phyloP scores from a whole-genome alignment of 2,113 vertebrate genomes.

The Oriolus oriolus region DNA sequence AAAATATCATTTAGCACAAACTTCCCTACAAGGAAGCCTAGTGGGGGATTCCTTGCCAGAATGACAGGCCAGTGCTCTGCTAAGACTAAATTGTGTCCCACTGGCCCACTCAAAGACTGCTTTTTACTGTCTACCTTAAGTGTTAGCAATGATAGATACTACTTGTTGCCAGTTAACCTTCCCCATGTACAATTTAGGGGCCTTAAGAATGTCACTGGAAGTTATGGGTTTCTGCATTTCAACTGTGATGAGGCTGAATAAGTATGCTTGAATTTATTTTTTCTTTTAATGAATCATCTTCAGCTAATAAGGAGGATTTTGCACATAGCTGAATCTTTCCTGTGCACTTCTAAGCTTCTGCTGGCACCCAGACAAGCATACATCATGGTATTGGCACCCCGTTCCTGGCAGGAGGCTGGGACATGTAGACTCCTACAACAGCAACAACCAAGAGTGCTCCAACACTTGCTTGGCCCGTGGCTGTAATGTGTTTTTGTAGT shows the following conservation, averaged over 20 bases:
- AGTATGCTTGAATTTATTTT: background rate
- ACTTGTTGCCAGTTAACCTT: background rate
- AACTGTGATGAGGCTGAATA: background rate
- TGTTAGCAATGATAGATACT: background rate
- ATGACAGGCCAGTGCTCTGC: background rate
- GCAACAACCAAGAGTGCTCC: background rate
- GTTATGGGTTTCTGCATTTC: background rate
- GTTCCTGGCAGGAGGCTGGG: background rate
- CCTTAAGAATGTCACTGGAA: background rate
- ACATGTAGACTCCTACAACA: background rate
- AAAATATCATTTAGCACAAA: background rate
- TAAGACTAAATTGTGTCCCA: background rate
- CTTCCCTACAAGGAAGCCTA: background rate
- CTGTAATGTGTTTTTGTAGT: background rate
- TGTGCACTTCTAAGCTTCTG: background rate
- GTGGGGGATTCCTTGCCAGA: background rate
- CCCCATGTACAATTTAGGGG: background rate
- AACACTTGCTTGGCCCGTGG: background rate
- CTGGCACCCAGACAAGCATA: background rate
- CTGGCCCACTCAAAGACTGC: background rate
- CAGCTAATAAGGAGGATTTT: background rate
- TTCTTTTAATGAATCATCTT: background rate
- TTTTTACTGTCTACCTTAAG: background rate
- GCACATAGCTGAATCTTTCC: background rate
- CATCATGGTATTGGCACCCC: background rate